Percentiles rank a stretch among this genome's conserved stretches.
phyloP scores from a whole-genome alignment of 2,113 vertebrate species.

The Oryzias curvinotus region DNA sequence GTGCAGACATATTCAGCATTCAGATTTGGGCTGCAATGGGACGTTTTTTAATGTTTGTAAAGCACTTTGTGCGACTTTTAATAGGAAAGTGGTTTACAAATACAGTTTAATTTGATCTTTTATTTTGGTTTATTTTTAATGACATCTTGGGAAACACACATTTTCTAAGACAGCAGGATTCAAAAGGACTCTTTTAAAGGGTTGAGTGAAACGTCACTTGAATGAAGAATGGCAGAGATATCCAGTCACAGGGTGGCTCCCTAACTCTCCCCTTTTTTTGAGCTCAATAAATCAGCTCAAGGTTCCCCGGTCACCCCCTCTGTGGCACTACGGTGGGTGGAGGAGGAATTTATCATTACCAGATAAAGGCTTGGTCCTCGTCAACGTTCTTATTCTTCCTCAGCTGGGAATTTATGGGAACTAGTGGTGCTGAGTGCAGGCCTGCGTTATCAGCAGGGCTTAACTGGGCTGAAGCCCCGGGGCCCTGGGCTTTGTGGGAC shows the following conservation, averaged over 20 bases:
- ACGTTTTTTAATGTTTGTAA: no score
- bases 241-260: slow-evolving; percentile 73
- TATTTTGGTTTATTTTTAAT: no score
- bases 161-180: slow-evolving; percentile 35
- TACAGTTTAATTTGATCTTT: no score
- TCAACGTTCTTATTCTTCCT: slow-evolving; percentile 58
- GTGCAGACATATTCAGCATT: no score
- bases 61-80: no score
- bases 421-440: slow-evolving; percentile 19
- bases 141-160: not conserved
- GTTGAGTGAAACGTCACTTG: slow-evolving; percentile 69
- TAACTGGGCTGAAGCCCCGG: no score
- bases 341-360: slow-evolving; percentile 72
- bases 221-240: slow-evolving; percentile 72
- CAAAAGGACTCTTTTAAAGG: slow-evolving; percentile 39
- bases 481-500: no score
- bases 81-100: no score
- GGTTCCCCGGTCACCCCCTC: slow-evolving; percentile 65
- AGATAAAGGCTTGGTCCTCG: slow-evolving; percentile 69
- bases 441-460: no score
- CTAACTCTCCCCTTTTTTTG: slow-evolving; percentile 64
- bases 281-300: slow-evolving; percentile 76
- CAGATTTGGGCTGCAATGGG: no score
- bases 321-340: slow-evolving; percentile 32
- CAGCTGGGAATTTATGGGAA: slow-evolving; percentile 62